Percentiles rank a stretch among this genome's conserved stretches.
Evolutionary conservation across 2,888 invertebrate species (phyloP).

Genomic region (Mythimna albipuncta): DNA sequence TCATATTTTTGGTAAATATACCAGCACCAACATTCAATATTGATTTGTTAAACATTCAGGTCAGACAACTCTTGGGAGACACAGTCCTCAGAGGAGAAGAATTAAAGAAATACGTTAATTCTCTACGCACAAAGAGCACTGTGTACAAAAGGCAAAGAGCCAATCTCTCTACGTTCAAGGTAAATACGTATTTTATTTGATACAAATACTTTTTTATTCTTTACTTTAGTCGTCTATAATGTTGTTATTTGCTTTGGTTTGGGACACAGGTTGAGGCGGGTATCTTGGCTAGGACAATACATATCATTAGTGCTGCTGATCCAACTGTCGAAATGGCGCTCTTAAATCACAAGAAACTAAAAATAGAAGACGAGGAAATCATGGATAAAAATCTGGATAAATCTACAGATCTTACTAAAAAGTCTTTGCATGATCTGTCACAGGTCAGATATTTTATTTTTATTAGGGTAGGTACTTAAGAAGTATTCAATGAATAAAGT

Average conservation of each 20-base stretch:
- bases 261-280: constrained; percentile 93
- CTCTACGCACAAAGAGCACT: constrained; percentile 94
- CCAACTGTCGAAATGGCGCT: constrained; percentile 89
- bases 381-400: constrained; percentile 86
- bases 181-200: constrained; percentile 64
- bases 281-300: constrained; percentile 93
- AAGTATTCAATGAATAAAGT: background rate
- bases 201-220: constrained; percentile 55
- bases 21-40: constrained; percentile 22
- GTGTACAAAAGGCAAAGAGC: constrained; percentile 95
- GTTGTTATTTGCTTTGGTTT: constrained; percentile 44
- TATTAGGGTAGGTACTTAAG: too few species aligned
- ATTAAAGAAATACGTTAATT: constrained; percentile 96
- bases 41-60: constrained; percentile 70
- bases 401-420: constrained; percentile 81
- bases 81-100: constrained; percentile 95
- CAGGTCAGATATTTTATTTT: constrained; percentile 75
- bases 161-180: constrained; percentile 93
- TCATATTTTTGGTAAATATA: constrained; percentile 4
- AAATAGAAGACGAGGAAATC: constrained; percentile 90
- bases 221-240: constrained; percentile 46
- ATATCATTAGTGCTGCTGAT: constrained; percentile 92
- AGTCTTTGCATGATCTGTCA: constrained; percentile 86
- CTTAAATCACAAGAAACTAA: constrained; percentile 87
- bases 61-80: constrained; percentile 91